A percentile compares a stretch with the other conserved stretches of the same genome.
Conservation (phyloP, 1,140 invertebrate genomes). For the Euura saliciscinereae region DNA sequence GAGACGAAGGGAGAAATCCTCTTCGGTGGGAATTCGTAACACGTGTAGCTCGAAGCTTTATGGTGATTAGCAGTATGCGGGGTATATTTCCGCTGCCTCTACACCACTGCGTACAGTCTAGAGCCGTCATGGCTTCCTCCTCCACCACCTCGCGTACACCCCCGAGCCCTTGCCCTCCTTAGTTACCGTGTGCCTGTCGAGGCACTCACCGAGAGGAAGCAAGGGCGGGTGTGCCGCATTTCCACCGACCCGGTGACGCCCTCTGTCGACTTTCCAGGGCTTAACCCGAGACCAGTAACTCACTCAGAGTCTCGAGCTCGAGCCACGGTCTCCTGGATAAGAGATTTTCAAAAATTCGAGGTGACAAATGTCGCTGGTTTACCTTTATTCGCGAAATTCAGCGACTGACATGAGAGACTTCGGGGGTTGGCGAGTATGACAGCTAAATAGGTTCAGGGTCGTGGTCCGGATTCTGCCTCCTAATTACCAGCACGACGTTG, state of each 20-base stretch:
- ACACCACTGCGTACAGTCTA: slow-evolving; percentile 13
- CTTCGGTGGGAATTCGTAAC: slow-evolving; percentile 53
- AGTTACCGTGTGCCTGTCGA: slow-evolving; percentile 10
- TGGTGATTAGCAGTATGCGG: slow-evolving; percentile 57
- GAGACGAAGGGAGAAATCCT: slow-evolving; percentile 35
- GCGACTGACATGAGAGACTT: too few species aligned
- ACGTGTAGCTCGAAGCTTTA: slow-evolving; percentile 56
- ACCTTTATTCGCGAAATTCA: too few species aligned
- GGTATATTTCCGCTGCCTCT: slow-evolving; percentile 48
- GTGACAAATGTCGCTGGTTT: too few species aligned
- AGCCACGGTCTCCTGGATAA: too few species aligned
- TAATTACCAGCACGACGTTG: slow-evolving; percentile 45
- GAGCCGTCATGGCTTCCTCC: slow-evolving; percentile 42
- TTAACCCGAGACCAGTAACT: not conserved
- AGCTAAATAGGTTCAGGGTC: slow-evolving; percentile 20
- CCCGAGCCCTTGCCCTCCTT: slow-evolving; percentile 11
- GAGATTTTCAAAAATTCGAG: too few species aligned
- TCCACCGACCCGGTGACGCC: not conserved
- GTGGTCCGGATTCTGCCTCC: slow-evolving; percentile 30
- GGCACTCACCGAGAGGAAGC: not conserved
- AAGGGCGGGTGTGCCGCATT: slow-evolving; percentile 9
- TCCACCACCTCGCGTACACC: slow-evolving; percentile 21
- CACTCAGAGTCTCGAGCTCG: too few species aligned
- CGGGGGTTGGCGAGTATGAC: slow-evolving; percentile 18
- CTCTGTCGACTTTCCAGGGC: not conserved